Conservation (phyloP, 2,888 invertebrate species). For the Anarsia innoxiella region DNA sequence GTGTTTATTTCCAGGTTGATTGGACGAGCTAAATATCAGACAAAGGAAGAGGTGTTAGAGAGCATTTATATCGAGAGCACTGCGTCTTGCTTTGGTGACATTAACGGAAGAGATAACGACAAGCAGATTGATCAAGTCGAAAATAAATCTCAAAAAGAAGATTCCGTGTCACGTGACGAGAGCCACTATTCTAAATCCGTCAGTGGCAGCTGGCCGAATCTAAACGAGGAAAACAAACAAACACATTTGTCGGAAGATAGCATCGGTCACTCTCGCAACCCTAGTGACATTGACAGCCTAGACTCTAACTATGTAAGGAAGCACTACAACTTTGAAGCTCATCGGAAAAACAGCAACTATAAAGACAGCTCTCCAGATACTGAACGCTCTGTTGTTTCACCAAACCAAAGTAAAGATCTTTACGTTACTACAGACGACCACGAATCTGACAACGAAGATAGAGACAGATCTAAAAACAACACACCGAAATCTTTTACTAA, state of each 20-base stretch:
- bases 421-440: conserved; percentile 58
- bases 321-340: conserved; percentile 70
- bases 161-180: conserved; percentile 46
- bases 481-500: conserved; percentile 65
- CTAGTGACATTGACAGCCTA: conserved; percentile 74
- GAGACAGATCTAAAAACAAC: conserved; percentile 54
- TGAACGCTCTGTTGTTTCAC: conserved; percentile 51
- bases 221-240: conserved; percentile 60
- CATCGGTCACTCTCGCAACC: conserved; percentile 65
- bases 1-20: conserved; percentile 52
- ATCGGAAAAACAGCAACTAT: conserved; percentile 53
- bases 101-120: conserved; percentile 56
- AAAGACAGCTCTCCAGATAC: conserved; percentile 68
- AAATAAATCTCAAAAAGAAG: conserved; percentile 52
- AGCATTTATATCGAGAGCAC: conserved; percentile 70
- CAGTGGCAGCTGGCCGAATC: conserved; percentile 66
- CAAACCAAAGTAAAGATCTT: conserved; percentile 51
- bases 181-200: conserved; percentile 57
- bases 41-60: conserved; percentile 69
- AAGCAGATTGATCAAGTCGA: conserved; percentile 35
- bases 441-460: conserved; percentile 53
- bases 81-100: conserved; percentile 68
- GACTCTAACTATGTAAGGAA: conserved; percentile 76
- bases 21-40: conserved; percentile 67
- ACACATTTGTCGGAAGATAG: conserved; percentile 66